These are phyloP conservation scores for Etia nguti DNA, from an alignment of 2,113 vertebrate genomes.

Conservation along the genomic window DNA sequence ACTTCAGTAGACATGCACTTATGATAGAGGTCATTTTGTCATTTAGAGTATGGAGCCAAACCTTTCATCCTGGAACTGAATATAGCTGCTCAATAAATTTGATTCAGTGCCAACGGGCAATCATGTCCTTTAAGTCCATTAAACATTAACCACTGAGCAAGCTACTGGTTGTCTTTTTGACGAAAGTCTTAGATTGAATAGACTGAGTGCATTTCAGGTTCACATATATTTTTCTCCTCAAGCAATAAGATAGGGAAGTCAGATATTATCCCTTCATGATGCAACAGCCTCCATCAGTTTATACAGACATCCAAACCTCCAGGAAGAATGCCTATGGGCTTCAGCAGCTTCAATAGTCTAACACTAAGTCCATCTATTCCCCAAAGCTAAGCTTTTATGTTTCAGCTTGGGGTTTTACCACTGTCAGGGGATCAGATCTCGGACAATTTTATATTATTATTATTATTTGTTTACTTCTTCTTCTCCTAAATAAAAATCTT, in stretches of 20 bases:
- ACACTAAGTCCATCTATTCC: conserved; percentile 18
- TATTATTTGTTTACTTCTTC: background rate
- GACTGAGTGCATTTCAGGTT: conserved; percentile 10
- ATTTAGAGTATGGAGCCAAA: conserved; percentile 22
- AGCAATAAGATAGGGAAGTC: conserved; percentile 3
- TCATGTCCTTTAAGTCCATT: conserved; percentile 60
- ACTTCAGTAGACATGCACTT: background rate
- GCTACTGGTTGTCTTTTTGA: conserved; percentile 26
- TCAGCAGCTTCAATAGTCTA: background rate
- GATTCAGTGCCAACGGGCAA: conserved; percentile 43
- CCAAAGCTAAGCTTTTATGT: conserved; percentile 9
- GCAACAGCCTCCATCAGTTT: conserved; percentile 23
- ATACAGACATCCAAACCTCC: conserved; percentile 24
- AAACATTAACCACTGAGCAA: conserved; percentile 46
- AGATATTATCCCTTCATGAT: conserved; percentile 46
- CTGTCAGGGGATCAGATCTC: conserved; percentile 7
- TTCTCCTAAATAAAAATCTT: background rate
- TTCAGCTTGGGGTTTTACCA: conserved; percentile 4
- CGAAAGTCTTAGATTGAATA: conserved; percentile 9
- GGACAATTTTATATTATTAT: background rate
- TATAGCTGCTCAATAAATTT: conserved; percentile 44
- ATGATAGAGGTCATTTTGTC: conserved; percentile 43
- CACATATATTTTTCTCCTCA: conserved; percentile 12
- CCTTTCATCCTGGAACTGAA: conserved; percentile 29
- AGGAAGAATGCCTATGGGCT: conserved; percentile 28